A percentile compares a stretch with the other conserved stretches of the same genome.
phyloP scores from a whole-genome alignment of 2,797 vertebrate genomes.

The Parauchenoglanis ngamensis region DNA sequence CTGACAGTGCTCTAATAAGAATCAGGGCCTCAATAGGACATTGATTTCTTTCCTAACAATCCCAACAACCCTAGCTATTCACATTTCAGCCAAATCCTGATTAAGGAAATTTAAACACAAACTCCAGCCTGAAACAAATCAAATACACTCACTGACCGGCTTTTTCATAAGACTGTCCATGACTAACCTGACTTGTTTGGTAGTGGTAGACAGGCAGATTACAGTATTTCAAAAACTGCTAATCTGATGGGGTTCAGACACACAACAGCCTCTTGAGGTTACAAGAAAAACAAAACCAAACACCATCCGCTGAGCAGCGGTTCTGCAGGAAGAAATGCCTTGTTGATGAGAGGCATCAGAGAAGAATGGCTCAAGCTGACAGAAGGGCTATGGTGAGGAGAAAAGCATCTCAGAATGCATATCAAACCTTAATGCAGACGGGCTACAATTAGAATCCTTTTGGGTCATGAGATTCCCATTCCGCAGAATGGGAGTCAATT shows the following conservation, averaged over 20 bases:
- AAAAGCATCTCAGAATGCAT: not conserved
- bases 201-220: not conserved
- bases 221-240: not conserved
- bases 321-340: not conserved
- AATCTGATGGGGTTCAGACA: not conserved
- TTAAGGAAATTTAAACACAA: not conserved
- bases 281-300: not conserved
- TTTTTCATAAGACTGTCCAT: not conserved
- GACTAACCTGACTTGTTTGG: not conserved
- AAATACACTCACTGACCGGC: not conserved
- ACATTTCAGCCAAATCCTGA: not conserved
- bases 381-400: not conserved
- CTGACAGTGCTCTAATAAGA: not conserved
- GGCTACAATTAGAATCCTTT: not conserved
- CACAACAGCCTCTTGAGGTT: not conserved
- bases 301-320: not conserved
- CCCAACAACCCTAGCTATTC: not conserved
- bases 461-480: no score
- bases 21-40: not conserved
- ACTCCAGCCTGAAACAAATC: not conserved
- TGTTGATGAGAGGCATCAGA: not conserved
- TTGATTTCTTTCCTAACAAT: not conserved
- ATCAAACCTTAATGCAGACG: no score
- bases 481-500: no score
- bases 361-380: not conserved